Conservation (phyloP, 2,113 vertebrate genomes). For the Nibea coibor region DNA sequence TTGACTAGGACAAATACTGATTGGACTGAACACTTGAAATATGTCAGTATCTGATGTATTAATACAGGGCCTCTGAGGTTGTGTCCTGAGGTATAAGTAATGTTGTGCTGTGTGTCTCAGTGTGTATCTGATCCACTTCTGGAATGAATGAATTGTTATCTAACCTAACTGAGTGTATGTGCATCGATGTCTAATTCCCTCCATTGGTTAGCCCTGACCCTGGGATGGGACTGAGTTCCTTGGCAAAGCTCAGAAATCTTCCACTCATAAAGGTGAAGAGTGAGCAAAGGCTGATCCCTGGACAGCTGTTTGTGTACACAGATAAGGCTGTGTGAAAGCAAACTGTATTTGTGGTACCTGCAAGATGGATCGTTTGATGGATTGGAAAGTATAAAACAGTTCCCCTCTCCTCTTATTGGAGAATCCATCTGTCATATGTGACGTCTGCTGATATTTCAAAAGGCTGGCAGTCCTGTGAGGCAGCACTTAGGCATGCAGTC, state of each 20-base stretch:
- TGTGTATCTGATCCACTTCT: conserved; percentile 14
- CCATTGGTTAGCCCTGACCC: conserved; percentile 1
- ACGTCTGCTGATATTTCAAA: too few relatives aligned
- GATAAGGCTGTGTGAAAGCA: neutral
- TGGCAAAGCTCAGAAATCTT: neutral
- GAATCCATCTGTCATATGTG: too few relatives aligned
- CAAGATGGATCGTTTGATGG: neutral
- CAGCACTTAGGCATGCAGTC: too few relatives aligned
- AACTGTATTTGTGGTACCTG: neutral
- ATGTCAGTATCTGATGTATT: conserved; percentile 17
- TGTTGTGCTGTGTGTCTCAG: neutral
- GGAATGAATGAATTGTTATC: neutral
- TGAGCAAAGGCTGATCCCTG: neutral
- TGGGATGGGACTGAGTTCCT: neutral
- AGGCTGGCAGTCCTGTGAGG: too few relatives aligned
- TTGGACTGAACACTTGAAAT: neutral
- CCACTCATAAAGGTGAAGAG: neutral
- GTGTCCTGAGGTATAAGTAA: neutral
- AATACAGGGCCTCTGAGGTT: neutral
- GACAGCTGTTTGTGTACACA: neutral
- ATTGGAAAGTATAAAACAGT: too few relatives aligned
- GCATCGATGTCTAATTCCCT: conserved; percentile 7
- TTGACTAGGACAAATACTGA: neutral
- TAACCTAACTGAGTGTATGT: neutral
- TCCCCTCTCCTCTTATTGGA: too few relatives aligned